These are phyloP conservation scores for Pseudobourletiella spinata DNA, from an alignment of 1,140 invertebrate genomes.

Conservation along the genomic window DNA sequence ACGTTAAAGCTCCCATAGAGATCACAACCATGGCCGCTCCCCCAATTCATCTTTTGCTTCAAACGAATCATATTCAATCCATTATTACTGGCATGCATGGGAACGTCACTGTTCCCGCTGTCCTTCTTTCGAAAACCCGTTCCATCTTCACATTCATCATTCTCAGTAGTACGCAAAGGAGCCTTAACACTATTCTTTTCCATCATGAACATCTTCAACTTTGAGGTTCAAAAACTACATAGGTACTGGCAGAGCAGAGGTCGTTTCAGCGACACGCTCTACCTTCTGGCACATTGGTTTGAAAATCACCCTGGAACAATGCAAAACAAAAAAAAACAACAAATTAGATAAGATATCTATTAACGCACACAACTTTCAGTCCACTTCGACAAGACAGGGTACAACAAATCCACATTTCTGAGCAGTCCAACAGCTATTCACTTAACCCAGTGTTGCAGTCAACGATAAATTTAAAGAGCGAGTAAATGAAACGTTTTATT, in stretches of 20 bases:
- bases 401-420: too few species aligned
- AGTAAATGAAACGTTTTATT: too few species aligned
- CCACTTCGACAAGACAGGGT: too few species aligned
- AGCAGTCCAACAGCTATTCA: too few species aligned
- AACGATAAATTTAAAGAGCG: too few species aligned
- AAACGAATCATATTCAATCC: constrained; percentile 8
- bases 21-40: constrained; percentile 31
- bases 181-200: constrained; percentile 9
- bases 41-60: constrained; percentile 19
- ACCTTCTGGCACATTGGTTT: constrained; percentile 34
- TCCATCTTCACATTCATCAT: constrained; percentile 5
- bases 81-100: not conserved
- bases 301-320: constrained; percentile 25
- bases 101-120: constrained; percentile 3
- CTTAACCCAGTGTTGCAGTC: too few species aligned
- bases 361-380: too few species aligned
- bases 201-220: constrained; percentile 10
- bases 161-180: not conserved
- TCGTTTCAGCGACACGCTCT: constrained; percentile 15
- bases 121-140: constrained; percentile 3
- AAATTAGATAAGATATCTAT: too few species aligned
- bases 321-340: too few species aligned
- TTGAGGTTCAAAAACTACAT: constrained; percentile 11
- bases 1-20: constrained; percentile 31
- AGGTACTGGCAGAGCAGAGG: constrained; percentile 12